Evolutionary conservation across 2,797 vertebrate genomes (phyloP), one percentile per base, ranked within the genome.

Genomic region (Aulostomus chinensis): DNA sequence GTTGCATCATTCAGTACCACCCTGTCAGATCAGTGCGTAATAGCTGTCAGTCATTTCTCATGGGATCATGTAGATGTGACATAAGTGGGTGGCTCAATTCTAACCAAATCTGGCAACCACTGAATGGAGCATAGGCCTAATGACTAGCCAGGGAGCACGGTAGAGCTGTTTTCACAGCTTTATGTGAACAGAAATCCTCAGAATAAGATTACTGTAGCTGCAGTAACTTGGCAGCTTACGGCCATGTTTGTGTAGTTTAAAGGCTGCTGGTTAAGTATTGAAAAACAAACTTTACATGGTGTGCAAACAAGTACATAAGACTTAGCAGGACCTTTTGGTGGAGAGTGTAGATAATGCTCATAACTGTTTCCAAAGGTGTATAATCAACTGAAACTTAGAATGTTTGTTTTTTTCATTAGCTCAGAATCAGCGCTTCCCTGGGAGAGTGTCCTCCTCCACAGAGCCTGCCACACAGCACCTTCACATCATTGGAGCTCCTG

Each of bases 21-120:
- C 18, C 52, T 77, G 76, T 80, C 78, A 80, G 42, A 68, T 73
- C 59, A 37, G 47, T n/a, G 46, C 22, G 61, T 58, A 59, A 76
- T 73, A 80, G 58, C 65, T 64, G 80, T 63, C 80, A 78, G 37
- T 84, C 78, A 78, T 41, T 58, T 28, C 59, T 75, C 64, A 52
- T 68, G 57, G 59, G 40, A 68, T 64, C 35, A 59, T 58, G 58
- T 16, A 54, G 50, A 68, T 18, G 36, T 56, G 61, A 53, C 72
- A 60, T 43, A 46, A 78, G 61, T 42, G 49, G 47, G 61, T 16
- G 57, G 51, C 48, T 39, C 1, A 7, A 35, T 22, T 43, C 46
- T 58, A 48, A 54, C 57, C 38, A 64, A 62, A 64, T 48, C 38
- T 63, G 62, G 56, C 61, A 68, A 60, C 16, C 22, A 21, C 46